Percentiles rank a stretch among this genome's conserved stretches.
Conservation (phyloP, 2,113 vertebrate genomes). For the Pelusios castaneus region DNA sequence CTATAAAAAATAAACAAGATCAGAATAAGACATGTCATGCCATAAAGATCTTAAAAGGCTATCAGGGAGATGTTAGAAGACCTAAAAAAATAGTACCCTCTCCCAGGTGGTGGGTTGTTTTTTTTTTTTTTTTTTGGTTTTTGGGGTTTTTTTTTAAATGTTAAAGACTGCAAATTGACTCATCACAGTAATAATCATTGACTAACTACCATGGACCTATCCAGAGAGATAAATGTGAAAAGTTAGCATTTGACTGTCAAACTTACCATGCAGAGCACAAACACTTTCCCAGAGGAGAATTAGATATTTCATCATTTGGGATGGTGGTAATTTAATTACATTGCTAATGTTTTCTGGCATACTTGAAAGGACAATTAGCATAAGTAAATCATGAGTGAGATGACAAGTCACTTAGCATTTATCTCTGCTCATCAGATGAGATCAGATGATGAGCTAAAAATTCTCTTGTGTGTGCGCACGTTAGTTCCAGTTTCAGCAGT, state of each 20-base stretch:
- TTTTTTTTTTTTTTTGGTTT: too few relatives aligned
- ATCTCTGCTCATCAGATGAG: constrained; percentile 60
- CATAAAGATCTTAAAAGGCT: constrained; percentile 46
- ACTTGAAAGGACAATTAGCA: constrained; percentile 77
- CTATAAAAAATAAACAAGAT: constrained; percentile 30
- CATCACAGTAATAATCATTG: constrained; percentile 72
- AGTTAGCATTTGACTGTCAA: constrained; percentile 66
- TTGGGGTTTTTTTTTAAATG: too few relatives aligned
- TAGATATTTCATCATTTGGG: constrained; percentile 72
- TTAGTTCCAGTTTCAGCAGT: constrained; percentile 29
- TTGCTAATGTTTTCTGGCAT: constrained; percentile 75
- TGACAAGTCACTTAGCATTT: constrained; percentile 72
- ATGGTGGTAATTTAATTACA: constrained; percentile 77
- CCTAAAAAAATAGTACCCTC: constrained; percentile 38
- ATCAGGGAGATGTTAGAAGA: constrained; percentile 44
- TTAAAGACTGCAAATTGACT: constrained; percentile 68
- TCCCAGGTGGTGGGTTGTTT: constrained; percentile 51
- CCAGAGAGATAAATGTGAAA: constrained; percentile 69
- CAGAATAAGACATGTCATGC: constrained; percentile 18
- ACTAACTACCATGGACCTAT: constrained; percentile 64
- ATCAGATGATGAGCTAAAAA: constrained; percentile 34
- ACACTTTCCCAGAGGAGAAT: constrained; percentile 77
- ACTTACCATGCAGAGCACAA: constrained; percentile 56
- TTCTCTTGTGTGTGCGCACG: not conserved
- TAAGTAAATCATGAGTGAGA: constrained; percentile 76